Evolutionary conservation across 1,140 invertebrate genomes (phyloP).

Genomic region (Epicauta chinensis): DNA sequence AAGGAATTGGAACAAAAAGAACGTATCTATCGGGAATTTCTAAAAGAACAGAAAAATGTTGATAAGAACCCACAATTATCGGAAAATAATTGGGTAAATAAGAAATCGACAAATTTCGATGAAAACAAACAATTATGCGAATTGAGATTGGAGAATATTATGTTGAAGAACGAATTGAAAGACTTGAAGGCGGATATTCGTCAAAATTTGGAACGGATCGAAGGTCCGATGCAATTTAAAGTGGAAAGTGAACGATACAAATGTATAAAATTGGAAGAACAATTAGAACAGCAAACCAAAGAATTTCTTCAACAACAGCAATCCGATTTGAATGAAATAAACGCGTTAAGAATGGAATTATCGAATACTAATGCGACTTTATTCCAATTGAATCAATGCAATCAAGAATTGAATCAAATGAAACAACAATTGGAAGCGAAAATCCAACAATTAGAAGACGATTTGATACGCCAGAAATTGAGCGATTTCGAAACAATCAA

Average conservation of each 20-base stretch:
- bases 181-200: constrained; percentile 32
- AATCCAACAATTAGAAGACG: constrained; percentile 32
- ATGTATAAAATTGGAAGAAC: constrained; percentile 24
- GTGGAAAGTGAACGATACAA: constrained; percentile 23
- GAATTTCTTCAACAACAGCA: constrained; percentile 22
- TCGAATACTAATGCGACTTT: constrained; percentile 26
- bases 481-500: constrained; percentile 35
- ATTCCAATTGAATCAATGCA: constrained; percentile 27
- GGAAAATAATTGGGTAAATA: too few species aligned
- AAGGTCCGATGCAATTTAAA: constrained; percentile 29
- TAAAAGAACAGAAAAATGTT: too few species aligned
- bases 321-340: constrained; percentile 22
- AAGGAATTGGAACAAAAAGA: constrained; percentile 12
- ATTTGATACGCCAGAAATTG: constrained; percentile 37
- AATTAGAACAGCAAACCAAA: constrained; percentile 20
- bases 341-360: constrained; percentile 29
- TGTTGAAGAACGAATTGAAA: constrained; percentile 30
- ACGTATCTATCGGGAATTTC: constrained; percentile 6
- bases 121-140: constrained; percentile 22
- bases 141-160: constrained; percentile 30
- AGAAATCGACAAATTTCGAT: not conserved
- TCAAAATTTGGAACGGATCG: constrained; percentile 32
- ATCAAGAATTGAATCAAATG: constrained; percentile 28
- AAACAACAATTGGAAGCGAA: constrained; percentile 22
- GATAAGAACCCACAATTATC: too few species aligned